Percentiles rank a stretch among this genome's conserved stretches.
Conservation (phyloP, 2,888 invertebrate species). For the Camptogramma bilineatum region DNA sequence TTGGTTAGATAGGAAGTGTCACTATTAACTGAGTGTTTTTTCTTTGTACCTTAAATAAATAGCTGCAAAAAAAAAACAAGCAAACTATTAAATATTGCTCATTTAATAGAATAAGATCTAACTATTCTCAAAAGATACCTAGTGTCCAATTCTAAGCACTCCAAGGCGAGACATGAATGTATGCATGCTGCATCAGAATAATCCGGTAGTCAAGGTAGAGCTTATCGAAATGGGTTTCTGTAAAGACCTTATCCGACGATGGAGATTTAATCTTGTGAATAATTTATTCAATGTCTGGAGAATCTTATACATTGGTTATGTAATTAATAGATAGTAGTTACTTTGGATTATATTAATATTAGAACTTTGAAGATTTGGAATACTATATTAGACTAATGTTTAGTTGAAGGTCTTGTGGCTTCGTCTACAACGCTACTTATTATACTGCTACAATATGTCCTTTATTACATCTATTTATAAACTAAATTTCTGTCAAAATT, state of each 20-base stretch:
- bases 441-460: no score
- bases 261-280: constrained; percentile 13
- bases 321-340: background rate
- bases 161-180: constrained; percentile 3
- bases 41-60: no score
- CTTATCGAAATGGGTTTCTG: constrained; percentile 28
- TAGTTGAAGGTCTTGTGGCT: background rate
- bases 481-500: no score
- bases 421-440: no score
- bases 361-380: background rate
- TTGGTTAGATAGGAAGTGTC: no score
- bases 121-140: background rate
- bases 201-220: constrained; percentile 11
- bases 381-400: background rate
- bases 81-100: no score
- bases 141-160: background rate
- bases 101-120: no score
- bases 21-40: no score
- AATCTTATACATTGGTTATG: constrained; percentile 12
- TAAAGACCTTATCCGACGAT: constrained; percentile 16
- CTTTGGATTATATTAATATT: background rate
- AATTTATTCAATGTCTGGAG: constrained; percentile 21
- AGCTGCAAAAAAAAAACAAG: no score
- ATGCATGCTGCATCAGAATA: constrained; percentile 13
- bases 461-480: no score